These are phyloP conservation scores for Bovichtus variegatus DNA, from an alignment of 2,797 vertebrate species.

Conservation along the genomic window DNA sequence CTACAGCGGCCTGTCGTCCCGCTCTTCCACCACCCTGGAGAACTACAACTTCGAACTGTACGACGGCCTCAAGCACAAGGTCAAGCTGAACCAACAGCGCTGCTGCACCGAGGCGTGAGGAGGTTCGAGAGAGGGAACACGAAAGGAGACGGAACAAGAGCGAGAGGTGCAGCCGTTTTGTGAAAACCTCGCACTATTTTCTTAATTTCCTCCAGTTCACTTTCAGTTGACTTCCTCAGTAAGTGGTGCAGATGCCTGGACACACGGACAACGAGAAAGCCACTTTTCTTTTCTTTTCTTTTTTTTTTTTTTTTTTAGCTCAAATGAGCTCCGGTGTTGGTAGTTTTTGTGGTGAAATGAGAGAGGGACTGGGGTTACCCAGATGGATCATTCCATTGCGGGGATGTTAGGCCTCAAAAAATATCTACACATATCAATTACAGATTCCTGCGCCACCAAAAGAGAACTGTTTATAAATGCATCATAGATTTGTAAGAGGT, in stretches of 20 bases:
- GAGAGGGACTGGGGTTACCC: constrained; percentile 39
- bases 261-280: constrained; percentile 19
- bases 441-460: constrained; percentile 70
- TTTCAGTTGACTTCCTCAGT: constrained; percentile 57
- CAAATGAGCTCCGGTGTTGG: constrained; percentile 42
- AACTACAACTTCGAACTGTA: constrained; percentile 99
- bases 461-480: constrained; percentile 73
- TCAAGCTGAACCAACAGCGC: constrained; percentile 98
- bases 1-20: constrained; percentile 92
- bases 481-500: constrained; percentile 79
- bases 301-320: background rate
- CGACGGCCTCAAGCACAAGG: constrained; percentile 98
- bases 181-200: constrained; percentile 61
- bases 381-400: constrained; percentile 39
- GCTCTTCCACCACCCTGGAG: constrained; percentile 97
- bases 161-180: constrained; percentile 29
- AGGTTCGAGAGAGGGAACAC: background rate
- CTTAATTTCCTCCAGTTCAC: constrained; percentile 70
- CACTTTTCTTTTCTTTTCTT: constrained; percentile 18
- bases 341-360: constrained; percentile 33
- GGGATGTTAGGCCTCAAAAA: constrained; percentile 69
- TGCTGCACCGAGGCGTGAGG: constrained; percentile 91
- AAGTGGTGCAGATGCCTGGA: constrained; percentile 43
- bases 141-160: background rate
- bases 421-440: constrained; percentile 86